Conservation (phyloP, 2,113 vertebrate genomes). For the Heliornis fulica region DNA sequence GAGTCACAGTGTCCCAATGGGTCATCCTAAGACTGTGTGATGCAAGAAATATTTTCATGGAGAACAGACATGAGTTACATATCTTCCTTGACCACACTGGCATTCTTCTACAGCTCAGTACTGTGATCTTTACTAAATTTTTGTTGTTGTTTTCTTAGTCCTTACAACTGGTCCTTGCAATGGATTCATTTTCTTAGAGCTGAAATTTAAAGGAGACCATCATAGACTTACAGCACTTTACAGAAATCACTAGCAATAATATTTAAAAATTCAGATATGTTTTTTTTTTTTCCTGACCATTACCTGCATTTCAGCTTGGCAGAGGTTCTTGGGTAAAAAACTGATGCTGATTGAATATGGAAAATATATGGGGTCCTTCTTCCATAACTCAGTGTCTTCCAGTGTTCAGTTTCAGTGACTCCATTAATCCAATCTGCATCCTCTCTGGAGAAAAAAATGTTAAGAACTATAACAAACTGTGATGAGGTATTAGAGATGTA, state of each 20-base stretch:
- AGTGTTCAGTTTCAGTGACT: neutral
- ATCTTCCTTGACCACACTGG: neutral
- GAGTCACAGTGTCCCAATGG: neutral
- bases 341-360: neutral
- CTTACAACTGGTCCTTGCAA: neutral
- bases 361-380: neutral
- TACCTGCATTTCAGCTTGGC: neutral
- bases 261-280: neutral
- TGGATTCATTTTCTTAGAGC: neutral
- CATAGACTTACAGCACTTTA: neutral
- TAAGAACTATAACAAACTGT: neutral
- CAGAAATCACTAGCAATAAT: neutral
- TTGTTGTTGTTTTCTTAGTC: neutral
- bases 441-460: neutral
- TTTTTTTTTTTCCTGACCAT: neutral
- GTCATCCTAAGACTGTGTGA: neutral
- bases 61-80: neutral
- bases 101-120: neutral
- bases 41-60: neutral
- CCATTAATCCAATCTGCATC: neutral
- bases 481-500: neutral
- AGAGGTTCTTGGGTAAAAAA: neutral
- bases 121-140: neutral
- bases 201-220: neutral
- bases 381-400: neutral